phyloP scores from a whole-genome alignment of 2,113 vertebrate genomes.

The Scatophagus argus region DNA sequence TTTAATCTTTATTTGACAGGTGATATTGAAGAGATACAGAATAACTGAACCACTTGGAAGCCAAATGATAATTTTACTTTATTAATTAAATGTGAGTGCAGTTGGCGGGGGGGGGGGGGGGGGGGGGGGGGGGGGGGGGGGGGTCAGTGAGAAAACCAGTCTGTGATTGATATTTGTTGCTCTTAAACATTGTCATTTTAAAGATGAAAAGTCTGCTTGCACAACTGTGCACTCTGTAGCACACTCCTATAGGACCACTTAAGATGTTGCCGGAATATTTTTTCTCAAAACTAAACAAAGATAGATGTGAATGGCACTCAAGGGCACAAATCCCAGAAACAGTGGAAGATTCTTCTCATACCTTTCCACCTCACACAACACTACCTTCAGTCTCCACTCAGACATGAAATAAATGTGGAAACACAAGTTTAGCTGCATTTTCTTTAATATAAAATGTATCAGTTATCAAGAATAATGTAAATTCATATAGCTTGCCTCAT shows the following conservation, averaged over 20 bases:
- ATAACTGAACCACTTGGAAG: neutral
- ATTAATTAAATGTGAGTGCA: neutral
- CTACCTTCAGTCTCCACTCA: neutral
- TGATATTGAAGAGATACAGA: neutral
- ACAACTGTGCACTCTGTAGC: slow-evolving; percentile 33
- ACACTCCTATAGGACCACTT: slow-evolving; percentile 18
- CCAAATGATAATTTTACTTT: neutral
- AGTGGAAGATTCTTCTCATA: slow-evolving; percentile 14
- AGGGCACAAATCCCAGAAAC: slow-evolving; percentile 44
- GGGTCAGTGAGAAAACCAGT: slow-evolving; percentile 21
- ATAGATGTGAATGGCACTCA: slow-evolving; percentile 31
- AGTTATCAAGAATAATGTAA: slow-evolving; percentile 66
- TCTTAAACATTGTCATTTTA: slow-evolving; percentile 15
- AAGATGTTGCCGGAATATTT: slow-evolving; percentile 40
- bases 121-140: too few relatives aligned
- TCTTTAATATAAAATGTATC: slow-evolving; percentile 73
- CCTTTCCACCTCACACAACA: slow-evolving; percentile 19
- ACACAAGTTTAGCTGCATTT: slow-evolving; percentile 31
- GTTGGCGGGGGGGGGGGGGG: too few relatives aligned
- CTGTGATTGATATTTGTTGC: neutral
- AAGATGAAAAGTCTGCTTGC: slow-evolving; percentile 52
- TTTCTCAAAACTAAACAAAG: slow-evolving; percentile 16
- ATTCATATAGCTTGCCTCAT: slow-evolving; percentile 45
- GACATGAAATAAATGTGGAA: slow-evolving; percentile 9
- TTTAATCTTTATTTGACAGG: neutral